Evolutionary conservation across 2,113 vertebrate genomes (phyloP), one percentile per base, ranked within the genome.

Genomic region (Guaruba guarouba): DNA sequence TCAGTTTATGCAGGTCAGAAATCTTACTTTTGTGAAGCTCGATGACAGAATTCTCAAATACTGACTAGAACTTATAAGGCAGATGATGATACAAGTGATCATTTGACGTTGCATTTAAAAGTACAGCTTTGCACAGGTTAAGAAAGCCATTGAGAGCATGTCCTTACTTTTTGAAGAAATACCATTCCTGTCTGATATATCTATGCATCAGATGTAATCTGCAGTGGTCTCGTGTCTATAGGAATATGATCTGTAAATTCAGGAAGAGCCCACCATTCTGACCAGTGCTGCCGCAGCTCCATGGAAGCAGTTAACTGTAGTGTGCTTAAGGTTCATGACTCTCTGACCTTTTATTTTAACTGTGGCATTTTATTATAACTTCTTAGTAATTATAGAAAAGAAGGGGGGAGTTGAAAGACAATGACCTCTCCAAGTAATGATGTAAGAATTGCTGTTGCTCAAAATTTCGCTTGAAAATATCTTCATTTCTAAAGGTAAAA

Each of bases 141-240:
- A 68, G 63, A 9, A 8, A 15, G 31, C 46, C 8, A 8, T 15
- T 49, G 31, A 68, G 87, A 49, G 5, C 5, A 59, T 63, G 41
- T 35, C 41, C 19, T 67, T 80, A 10, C 25, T 66, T 90, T 39
- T 29, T 35, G n/a, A 52, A 25, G 46, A 63, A 73, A 52, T 37
- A 16, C 13, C 22, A 24, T 35, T 59, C 62, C 20, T 86, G 9
- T 48, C 41, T n/a, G 2, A 20, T 23, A 1, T 70, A 55, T 78
- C 39, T 7, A 0, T 22, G 2, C 1, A 0, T 18, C 63, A 49
- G 20, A 33, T 11, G 6, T 35, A 29, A 39, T 20, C 18, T 24
- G 27, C 6, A 49, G 51, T 37, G 25, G 8, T 41, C 48, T 68
- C 22, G 2, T 68, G 25, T 59, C n/a, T 61, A 1, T 35, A 69